Evolutionary conservation across 2,113 vertebrate genomes (phyloP).

Genomic region (human): GRCh38 chr2:203402501-203403000

Average conservation of each 20-base stretch:
- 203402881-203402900: background rate
- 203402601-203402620: slow-evolving; percentile 93
- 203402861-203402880: background rate
- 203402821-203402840: background rate
- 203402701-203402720: slow-evolving; percentile 96
- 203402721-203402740: slow-evolving; percentile 93
- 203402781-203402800: background rate
- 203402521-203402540: slow-evolving; percentile 20
- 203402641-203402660: slow-evolving; percentile 96
- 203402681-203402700: slow-evolving; percentile 93
- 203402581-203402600: slow-evolving; percentile 99
- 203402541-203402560: slow-evolving; percentile 30
- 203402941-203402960: slow-evolving; percentile 20
- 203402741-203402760: background rate
- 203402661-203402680: slow-evolving; percentile 94
- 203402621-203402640: slow-evolving; percentile 90
- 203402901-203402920: background rate
- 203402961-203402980: slow-evolving; percentile 30
- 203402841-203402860: slow-evolving; percentile 6
- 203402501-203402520: background rate
- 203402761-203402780: background rate
- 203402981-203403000: slow-evolving; percentile 43
- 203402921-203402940: slow-evolving; percentile 7
- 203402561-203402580: slow-evolving; percentile 84
- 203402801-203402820: background rate